Conservation (phyloP, 1,140 invertebrate species). For the Lineus longissimus region DNA sequence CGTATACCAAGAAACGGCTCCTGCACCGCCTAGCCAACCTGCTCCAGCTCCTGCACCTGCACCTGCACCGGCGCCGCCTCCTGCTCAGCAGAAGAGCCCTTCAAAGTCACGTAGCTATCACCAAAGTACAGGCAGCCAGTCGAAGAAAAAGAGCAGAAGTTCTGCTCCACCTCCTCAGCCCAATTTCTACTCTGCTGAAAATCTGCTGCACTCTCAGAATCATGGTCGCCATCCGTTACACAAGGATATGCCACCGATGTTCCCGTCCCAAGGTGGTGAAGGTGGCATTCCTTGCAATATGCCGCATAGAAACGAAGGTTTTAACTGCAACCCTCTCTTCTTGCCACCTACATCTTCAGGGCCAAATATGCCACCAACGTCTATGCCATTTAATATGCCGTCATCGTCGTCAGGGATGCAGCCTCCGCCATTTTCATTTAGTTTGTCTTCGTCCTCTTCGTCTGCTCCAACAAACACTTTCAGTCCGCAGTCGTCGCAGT, state of each 20-base stretch:
- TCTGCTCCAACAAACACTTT: conserved; percentile 6
- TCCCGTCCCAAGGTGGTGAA: too few species aligned
- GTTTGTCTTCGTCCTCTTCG: conserved; percentile 5
- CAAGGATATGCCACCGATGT: too few species aligned
- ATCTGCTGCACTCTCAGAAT: conserved; percentile 37
- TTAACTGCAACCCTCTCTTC: conserved; percentile 16
- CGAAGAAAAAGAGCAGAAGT: background rate
- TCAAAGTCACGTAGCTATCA: conserved; percentile 17
- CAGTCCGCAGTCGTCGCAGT: conserved; percentile 10
- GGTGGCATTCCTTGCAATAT: too few species aligned
- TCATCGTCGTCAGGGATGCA: conserved; percentile 14
- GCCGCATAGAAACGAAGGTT: too few species aligned
- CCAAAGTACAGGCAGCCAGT: conserved; percentile 5
- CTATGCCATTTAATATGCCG: background rate
- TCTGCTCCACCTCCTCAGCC: background rate
- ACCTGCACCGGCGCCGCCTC: conserved; percentile 11
- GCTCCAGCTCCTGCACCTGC: conserved; percentile 2
- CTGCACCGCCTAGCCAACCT: too few species aligned
- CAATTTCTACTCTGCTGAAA: conserved; percentile 46
- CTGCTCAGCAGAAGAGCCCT: conserved; percentile 7
- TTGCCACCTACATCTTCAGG: conserved; percentile 22
- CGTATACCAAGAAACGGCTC: too few species aligned
- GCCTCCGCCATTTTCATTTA: conserved; percentile 24
- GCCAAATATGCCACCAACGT: background rate
- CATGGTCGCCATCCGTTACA: too few species aligned